These are phyloP conservation scores for Habrosyne pyritoides DNA, from an alignment of 2,888 invertebrate genomes.

Conservation along the genomic window DNA sequence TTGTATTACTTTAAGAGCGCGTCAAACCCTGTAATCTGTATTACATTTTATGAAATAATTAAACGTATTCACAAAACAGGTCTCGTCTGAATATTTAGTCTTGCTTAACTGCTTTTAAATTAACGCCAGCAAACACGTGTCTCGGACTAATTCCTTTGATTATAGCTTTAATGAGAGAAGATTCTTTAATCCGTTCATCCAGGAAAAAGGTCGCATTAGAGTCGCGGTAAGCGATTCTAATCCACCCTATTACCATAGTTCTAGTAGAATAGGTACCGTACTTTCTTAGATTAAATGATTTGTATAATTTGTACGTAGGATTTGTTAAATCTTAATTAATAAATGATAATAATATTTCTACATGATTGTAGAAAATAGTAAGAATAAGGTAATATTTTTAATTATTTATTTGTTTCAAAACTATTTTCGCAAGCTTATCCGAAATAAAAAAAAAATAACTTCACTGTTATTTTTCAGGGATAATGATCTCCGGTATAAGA, in stretches of 20 bases:
- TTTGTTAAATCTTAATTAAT: background rate
- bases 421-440: too few species aligned
- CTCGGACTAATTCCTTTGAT: slow-evolving; percentile 30
- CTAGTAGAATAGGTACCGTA: too few species aligned
- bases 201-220: slow-evolving; percentile 22
- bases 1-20: too few species aligned
- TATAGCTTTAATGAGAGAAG: slow-evolving; percentile 17
- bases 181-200: slow-evolving; percentile 31
- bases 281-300: slow-evolving; percentile 31
- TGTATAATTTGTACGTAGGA: slow-evolving; percentile 24
- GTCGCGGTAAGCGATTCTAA: slow-evolving; percentile 13
- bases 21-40: too few species aligned
- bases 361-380: too few species aligned
- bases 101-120: slow-evolving; percentile 27
- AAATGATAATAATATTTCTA: too few species aligned
- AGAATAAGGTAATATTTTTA: too few species aligned
- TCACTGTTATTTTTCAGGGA: too few species aligned
- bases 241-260: slow-evolving; percentile 18
- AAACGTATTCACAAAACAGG: slow-evolving; percentile 9
- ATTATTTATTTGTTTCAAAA: too few species aligned
- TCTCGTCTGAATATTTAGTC: slow-evolving; percentile 32
- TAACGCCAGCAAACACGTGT: slow-evolving; percentile 27
- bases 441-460: too few species aligned
- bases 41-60: background rate
- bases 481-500: too few species aligned